These are phyloP conservation scores for Tetrao urogallus DNA, from an alignment of 2,113 vertebrate species.

Conservation along the genomic window DNA sequence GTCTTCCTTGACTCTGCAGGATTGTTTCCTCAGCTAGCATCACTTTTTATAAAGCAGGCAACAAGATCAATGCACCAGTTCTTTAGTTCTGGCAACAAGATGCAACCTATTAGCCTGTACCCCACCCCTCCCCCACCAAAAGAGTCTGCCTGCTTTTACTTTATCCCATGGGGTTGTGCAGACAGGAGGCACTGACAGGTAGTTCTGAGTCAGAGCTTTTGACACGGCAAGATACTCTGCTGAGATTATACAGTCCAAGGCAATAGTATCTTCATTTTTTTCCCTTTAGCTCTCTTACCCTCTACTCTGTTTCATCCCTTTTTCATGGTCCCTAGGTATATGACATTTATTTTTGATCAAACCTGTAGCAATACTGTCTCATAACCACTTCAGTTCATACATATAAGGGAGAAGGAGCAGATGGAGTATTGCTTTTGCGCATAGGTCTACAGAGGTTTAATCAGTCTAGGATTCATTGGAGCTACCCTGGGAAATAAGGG, in stretches of 20 bases:
- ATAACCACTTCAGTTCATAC: constrained; percentile 50
- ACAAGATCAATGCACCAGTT: not conserved
- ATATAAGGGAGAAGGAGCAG: constrained; percentile 49
- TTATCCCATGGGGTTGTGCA: not conserved
- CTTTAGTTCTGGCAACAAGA: not conserved
- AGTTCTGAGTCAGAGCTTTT: constrained; percentile 42
- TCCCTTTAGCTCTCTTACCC: not conserved
- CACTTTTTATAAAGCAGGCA: not conserved
- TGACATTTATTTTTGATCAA: constrained; percentile 73
- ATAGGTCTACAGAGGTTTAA: constrained; percentile 59
- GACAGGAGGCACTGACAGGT: constrained; percentile 15
- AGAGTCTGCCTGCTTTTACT: not conserved
- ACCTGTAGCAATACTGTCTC: constrained; percentile 46
- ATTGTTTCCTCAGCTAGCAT: not conserved
- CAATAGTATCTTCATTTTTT: constrained; percentile 3
- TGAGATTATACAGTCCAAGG: constrained; percentile 34
- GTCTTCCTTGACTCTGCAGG: not conserved
- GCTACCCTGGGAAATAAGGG: constrained; percentile 61
- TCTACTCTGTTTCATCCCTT: constrained; percentile 53
- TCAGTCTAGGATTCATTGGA: constrained; percentile 54
- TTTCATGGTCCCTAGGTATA: constrained; percentile 61
- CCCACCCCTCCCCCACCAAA: not conserved
- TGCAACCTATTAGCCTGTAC: not conserved
- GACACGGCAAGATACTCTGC: constrained; percentile 3
- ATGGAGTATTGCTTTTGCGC: constrained; percentile 55